Evolutionary conservation across 2,113 vertebrate species (phyloP), one percentile per base, ranked within the genome.

Genomic region (Empidonax alnorum): DNA sequence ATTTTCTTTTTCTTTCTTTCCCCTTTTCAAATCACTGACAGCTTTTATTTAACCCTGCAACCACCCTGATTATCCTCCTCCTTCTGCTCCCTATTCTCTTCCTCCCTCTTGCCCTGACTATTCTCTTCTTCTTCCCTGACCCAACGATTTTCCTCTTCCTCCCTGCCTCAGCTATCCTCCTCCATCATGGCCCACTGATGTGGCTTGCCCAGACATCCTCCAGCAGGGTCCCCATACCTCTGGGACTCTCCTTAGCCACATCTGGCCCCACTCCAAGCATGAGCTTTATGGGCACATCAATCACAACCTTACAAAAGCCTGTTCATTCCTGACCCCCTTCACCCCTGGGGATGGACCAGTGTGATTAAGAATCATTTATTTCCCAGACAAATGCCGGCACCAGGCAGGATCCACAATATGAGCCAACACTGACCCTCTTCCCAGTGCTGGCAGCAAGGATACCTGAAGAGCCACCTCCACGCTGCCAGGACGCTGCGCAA

Each of bases 11-110:
- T 76, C 63, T 92, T 93, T 65, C 77, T 87, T 82, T 94, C 39
- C 35, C 84, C 66, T 93, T 87, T 95, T 91, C 85, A 86, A 90
- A 91, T 61, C 85, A 39, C 82, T 84, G 94, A 78, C 89, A 94
- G 80, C 78, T 90, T 88, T 87, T 96, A 89, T 77, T 96, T 88
- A 94, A 94, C 85, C 78, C 78, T 5, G 22, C 74, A 93, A 95
- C 12, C 78, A 92, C 47, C 8, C 33, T 3, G 18, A 77, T 74
- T 81, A 93, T 73, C 31, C 7, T 72, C 30, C 66, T 76, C 31
- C 22, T 79, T 53, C 58, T 82, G 31, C 28, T 74, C 44, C 55
- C 62, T 59, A 61, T n/a, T 78, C 74, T 63, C 41, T 31, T 65
- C n/a, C 41, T 85, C 50, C 59, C 53, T 62, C 68, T 44, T 50